A percentile compares a stretch with the other conserved stretches of the same genome.
Evolutionary conservation across 1,140 invertebrate species (phyloP).

Genomic region (Meloidogyne hapla): DNA sequence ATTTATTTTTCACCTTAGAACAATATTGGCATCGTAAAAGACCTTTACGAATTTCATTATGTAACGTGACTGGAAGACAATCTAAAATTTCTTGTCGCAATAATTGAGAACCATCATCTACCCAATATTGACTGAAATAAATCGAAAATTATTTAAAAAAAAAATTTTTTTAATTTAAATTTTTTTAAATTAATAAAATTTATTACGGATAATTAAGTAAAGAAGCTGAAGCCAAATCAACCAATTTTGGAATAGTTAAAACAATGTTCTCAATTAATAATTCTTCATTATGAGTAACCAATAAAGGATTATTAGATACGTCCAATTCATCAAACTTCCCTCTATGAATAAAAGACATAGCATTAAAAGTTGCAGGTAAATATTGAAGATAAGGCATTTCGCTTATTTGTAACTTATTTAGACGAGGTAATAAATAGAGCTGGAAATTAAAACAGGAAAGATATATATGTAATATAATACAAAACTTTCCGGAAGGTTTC

Average conservation of each 20-base stretch:
- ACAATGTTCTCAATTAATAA: background rate
- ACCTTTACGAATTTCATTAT: background rate
- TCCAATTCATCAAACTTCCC: background rate
- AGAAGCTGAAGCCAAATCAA: slow-evolving; percentile 24
- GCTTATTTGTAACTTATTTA: background rate
- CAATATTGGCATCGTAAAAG: background rate
- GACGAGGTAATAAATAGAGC: background rate
- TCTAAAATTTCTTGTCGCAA: background rate
- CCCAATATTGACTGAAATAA: background rate
- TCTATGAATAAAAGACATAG: too few species aligned
- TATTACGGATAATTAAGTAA: slow-evolving; percentile 24
- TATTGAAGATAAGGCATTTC: background rate
- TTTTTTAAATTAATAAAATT: background rate
- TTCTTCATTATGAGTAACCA: background rate
- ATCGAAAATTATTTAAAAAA: background rate
- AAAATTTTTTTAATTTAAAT: too few species aligned
- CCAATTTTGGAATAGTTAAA: background rate
- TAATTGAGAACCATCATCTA: background rate
- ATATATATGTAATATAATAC: background rate
- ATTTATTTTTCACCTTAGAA: background rate
- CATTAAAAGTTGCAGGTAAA: background rate
- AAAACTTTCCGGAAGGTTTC: background rate
- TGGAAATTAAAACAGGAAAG: background rate
- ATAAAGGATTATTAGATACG: slow-evolving; percentile 7
- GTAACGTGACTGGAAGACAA: background rate